A percentile compares a stretch with the other conserved stretches of the same genome.
phyloP scores from a whole-genome alignment of 2,113 vertebrate genomes.

The Brachirus orientalis region DNA sequence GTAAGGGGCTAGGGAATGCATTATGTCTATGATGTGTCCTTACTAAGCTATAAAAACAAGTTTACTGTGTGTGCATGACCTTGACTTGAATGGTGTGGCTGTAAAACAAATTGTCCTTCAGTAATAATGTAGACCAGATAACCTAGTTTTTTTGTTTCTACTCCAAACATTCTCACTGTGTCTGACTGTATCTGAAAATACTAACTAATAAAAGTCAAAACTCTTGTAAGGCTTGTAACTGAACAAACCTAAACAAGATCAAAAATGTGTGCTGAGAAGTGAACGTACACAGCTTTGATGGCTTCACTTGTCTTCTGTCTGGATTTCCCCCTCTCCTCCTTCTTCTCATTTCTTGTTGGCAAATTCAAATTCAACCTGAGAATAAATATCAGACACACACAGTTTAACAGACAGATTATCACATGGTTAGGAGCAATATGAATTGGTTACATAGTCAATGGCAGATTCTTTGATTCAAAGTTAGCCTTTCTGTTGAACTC shows the following conservation, averaged over 20 bases:
- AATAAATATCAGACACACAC: conserved; percentile 41
- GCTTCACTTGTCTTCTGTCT: conserved; percentile 67
- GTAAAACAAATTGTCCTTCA: conserved; percentile 63
- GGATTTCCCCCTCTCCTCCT: conserved; percentile 69
- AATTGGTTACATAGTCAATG: too few species aligned
- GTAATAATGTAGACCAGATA: conserved; percentile 53
- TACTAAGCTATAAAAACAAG: neutral
- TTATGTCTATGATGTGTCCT: too few species aligned
- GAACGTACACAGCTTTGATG: conserved; percentile 69
- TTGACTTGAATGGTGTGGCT: conserved; percentile 60
- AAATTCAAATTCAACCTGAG: conserved; percentile 67
- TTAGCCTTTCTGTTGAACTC: too few species aligned
- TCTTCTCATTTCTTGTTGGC: conserved; percentile 67
- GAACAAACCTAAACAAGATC: neutral
- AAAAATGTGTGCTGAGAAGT: conserved; percentile 9
- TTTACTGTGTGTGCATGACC: conserved; percentile 27
- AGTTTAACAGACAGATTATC: neutral
- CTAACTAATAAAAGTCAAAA: neutral
- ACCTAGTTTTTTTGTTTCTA: conserved; percentile 42
- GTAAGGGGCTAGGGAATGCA: too few species aligned
- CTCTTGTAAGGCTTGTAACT: neutral
- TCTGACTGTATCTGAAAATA: conserved; percentile 15
- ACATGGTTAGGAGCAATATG: neutral
- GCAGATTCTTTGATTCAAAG: too few species aligned
- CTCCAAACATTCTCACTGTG: conserved; percentile 40